Evolutionary conservation across 2,888 invertebrate species (phyloP), one percentile per base, ranked within the genome.

Genomic region (Notodonta ziczac): DNA sequence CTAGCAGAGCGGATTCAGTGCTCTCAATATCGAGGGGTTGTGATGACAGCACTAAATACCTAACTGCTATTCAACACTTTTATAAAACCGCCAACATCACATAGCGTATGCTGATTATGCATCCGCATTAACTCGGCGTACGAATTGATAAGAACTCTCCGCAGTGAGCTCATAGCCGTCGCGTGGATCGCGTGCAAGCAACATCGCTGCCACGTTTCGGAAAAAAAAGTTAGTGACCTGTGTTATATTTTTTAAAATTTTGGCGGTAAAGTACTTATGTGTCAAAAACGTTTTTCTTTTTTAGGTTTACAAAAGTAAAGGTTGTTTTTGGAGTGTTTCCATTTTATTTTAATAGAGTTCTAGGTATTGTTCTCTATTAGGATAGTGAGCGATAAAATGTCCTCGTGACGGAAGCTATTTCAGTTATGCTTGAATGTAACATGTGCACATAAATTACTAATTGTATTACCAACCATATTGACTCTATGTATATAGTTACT

Each of bases 91-190:
- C 24, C 24, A 42, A 42, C 10, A 42, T 51, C 58, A 66, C 56
- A 70, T 72, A 57, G 59, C 67, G 67, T 70, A 70, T 58, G 60
- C 70, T 76, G 60, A 53, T 60, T 65, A 69, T 74, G 64, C 66
- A 66, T 63, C 59, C 62, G 59, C 61, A 56, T 61, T 66, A 56
- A 61, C 68, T 65, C 65, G 71, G 67, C 73, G 72, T 71, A 78
- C 74, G 76, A 74, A 75, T 74, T 81, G 83, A 85, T 87, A 86
- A 85, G 78, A 79, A 74, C 63, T 70, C 70, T 77, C 70, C 69
- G 67, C 84, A 91, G 90, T 91, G 83, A 87, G 84, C 83, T 73
- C 66, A 68, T 74, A 70, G 66, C 66, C 65, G 67, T 68, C 66
- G 71, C 61, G 75, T 62, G 73, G 70, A 67, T 67, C 69, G 67